Base-by-base conservation (phyloP, 23 tunicate species). In the Ciona savignyi region DNA sequence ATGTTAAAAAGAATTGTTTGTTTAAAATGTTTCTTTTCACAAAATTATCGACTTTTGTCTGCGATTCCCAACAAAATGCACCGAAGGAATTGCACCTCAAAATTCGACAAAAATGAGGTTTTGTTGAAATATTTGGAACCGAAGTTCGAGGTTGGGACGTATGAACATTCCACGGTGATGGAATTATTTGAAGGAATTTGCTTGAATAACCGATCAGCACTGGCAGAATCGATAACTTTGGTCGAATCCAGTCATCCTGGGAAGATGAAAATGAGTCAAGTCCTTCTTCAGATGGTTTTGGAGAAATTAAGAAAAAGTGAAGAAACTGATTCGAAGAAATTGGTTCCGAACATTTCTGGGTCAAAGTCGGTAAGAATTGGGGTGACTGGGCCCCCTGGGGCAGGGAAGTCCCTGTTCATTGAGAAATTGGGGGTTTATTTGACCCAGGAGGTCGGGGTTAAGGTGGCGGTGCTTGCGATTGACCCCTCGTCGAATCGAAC, bases 331-430 rank as follows among this genome's bases (percentile, higher is more conserved):
- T 27, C 60, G n/a, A 66, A 65, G 20, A 49, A 62, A 2, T 23
- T 31, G n/a, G 48, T 15, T 9, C 25, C 65, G 2, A 33, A 71
- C n/a, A n/a, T n/a, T n/a, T 25, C 60, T 11, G 67, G 25, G 23
- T 63, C 29, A 27, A 25, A 70, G 60, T 73, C 96, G 2, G 42
- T 95, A 22, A 33, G 99, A 22, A 79, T 95, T 27, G 99, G 99
- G 0, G 81, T 95, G 9, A 90, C 99, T 29, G 99, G 99, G 3
- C 99, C 99, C 0, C 99, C 99, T 19, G 99, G 99, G n/a, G 99
- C 99, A 19, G 99, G 99, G 30, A 95, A 95, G 71, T 95, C 99
- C 0, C 87, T 95, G 3, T 95, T 95, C 73, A 88, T 95, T 25
- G 99, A 95, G 79, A 80, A 78, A 22, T 75, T 90, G 70, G 99